Evolutionary conservation across 2,113 vertebrate species (phyloP).

Genomic region (Carlito syrichta): DNA sequence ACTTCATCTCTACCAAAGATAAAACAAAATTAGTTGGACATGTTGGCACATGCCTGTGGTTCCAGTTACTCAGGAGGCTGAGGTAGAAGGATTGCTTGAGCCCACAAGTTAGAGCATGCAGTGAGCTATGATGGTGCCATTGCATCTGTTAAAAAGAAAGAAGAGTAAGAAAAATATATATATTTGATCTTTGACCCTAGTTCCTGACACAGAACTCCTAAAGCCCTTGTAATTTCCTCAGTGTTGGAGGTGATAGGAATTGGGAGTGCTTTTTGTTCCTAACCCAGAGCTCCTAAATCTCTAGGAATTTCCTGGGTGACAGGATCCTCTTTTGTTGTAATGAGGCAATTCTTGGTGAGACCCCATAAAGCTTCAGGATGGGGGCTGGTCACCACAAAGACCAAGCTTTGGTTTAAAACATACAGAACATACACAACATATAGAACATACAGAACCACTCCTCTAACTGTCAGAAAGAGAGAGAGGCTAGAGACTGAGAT

Average conservation of each 20-base stretch:
- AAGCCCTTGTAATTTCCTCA: neutral
- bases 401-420: neutral
- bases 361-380: neutral
- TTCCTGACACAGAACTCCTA: neutral
- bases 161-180: too few species aligned
- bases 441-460: neutral
- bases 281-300: neutral
- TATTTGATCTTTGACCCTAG: neutral
- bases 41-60: too few species aligned
- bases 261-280: neutral
- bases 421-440: too few species aligned
- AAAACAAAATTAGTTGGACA: too few species aligned
- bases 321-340: neutral
- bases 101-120: too few species aligned
- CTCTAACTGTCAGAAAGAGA: too few species aligned
- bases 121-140: too few species aligned
- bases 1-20: too few species aligned
- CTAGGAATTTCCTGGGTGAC: neutral
- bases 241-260: neutral
- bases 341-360: neutral
- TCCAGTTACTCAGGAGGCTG: too few species aligned
- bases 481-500: neutral
- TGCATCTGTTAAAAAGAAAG: too few species aligned
- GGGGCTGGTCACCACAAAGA: neutral
- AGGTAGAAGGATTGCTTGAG: too few species aligned